Base-by-base conservation (phyloP, 2,113 vertebrate species). In the Laterallus jamaicensis region DNA sequence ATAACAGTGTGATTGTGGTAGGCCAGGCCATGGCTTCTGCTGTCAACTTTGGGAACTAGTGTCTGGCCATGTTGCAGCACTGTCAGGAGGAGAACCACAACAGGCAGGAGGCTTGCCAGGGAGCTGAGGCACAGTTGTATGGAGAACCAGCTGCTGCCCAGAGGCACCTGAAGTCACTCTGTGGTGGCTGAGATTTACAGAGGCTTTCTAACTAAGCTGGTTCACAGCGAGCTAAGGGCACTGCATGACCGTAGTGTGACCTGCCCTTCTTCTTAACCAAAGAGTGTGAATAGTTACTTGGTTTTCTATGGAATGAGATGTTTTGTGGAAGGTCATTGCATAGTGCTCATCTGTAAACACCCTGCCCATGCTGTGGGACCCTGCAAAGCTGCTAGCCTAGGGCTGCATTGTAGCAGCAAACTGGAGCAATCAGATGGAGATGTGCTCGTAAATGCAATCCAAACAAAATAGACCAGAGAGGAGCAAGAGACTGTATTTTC, bases 161-260 rank as follows among this genome's bases (percentile, higher is more conserved):
- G 88, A 93, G 93, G 92, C 83, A 89, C 73, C 81, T 73, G 94
- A 96, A 82, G 64, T 93, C 90, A 92, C 55, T 82, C 66, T 77
- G 50, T 66, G 60, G 88, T 0, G 1, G 66, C 60, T 78, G 77
- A 63, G 60, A 92, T 68, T 91, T 73, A 75, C 77, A 39, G 77
- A 95, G 69, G 80, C 64, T 96, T 88, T 89, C 44, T 44, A 32
- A 58, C 12, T 39, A 39, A 56, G 32, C 29, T 71, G 56, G 47
- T 69, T 92, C 54, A 50, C 32, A 82, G 83, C 49, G 71, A 71
- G 73, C 86, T 91, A 54, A 93, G 69, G 56, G 56, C 77, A 44
- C 42, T 79, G 32, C 18, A 3, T 92, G 91, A 87, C 77, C 8
- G 0, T 54, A 89, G 64, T 0, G 0, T 92, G 91, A 95, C 93